Evolutionary conservation across 2,888 invertebrate genomes (phyloP).

Genomic region (Zelleria hepariella): DNA sequence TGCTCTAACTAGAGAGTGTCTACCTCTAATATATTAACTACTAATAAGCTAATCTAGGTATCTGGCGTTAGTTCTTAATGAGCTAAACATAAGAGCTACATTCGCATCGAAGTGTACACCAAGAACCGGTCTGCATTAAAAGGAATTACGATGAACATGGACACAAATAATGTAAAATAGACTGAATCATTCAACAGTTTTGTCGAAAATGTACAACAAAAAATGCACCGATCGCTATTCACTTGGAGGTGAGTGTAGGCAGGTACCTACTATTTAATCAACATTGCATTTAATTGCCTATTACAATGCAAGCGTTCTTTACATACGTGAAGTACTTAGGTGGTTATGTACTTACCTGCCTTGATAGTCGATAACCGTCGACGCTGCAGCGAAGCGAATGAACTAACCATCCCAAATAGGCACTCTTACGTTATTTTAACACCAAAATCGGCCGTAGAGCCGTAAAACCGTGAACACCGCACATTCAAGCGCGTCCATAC

Average conservation of each 20-base stretch:
- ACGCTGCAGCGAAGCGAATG: neutral
- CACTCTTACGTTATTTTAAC: no score
- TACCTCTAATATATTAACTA: no score
- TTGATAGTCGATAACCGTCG: neutral
- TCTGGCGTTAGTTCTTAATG: neutral
- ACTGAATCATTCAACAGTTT: neutral
- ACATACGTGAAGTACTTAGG: no score
- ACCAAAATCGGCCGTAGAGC: neutral
- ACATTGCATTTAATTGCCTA: neutral
- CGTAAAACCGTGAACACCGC: neutral
- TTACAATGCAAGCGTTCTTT: slow-evolving; percentile 17
- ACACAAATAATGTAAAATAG: neutral
- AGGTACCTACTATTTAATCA: neutral
- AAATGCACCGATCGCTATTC: neutral
- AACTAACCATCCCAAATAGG: neutral
- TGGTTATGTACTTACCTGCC: neutral
- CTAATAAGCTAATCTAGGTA: neutral
- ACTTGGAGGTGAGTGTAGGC: neutral
- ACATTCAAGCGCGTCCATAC: neutral
- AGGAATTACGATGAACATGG: neutral
- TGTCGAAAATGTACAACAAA: neutral
- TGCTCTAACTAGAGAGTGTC: no score
- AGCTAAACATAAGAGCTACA: neutral
- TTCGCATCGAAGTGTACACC: neutral
- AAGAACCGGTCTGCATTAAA: no score